A percentile compares a stretch with the other conserved stretches of the same genome.
These are phyloP conservation scores for Erannis defoliaria DNA, from an alignment of 2,888 invertebrate species.

Conservation along the genomic window DNA sequence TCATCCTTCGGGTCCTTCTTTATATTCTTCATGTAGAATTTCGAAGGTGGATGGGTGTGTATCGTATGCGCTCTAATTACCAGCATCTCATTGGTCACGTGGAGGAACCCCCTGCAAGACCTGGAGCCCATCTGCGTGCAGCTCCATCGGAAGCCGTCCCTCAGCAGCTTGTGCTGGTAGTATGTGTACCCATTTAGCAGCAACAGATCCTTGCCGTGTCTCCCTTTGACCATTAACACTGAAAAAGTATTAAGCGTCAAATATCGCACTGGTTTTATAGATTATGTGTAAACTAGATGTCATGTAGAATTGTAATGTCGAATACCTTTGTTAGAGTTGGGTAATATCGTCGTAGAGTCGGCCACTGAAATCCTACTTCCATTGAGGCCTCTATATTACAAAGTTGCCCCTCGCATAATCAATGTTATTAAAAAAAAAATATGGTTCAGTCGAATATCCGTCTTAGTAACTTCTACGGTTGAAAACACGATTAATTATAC, in stretches of 20 bases:
- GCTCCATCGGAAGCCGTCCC: conserved; percentile 81
- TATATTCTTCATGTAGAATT: conserved; percentile 66
- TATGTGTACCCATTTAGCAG: conserved; percentile 81
- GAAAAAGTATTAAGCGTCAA: conserved; percentile 36
- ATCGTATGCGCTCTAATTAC: conserved; percentile 75
- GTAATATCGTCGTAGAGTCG: neutral
- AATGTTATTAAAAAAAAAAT: no score
- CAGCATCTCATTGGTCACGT: conserved; percentile 74
- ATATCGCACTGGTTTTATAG: conserved; percentile 22
- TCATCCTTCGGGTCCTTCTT: conserved; percentile 48
- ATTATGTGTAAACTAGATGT: neutral
- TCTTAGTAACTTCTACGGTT: no score
- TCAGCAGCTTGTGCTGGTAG: conserved; percentile 77
- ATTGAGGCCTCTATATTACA: no score
- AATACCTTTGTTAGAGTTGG: neutral
- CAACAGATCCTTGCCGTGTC: conserved; percentile 75
- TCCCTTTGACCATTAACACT: conserved; percentile 77
- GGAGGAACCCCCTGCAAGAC: conserved; percentile 78
- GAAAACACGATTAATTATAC: no score
- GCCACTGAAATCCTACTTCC: neutral
- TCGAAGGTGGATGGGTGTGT: conserved; percentile 78
- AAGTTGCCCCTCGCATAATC: no score
- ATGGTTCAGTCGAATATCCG: no score
- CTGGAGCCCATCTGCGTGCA: conserved; percentile 83
- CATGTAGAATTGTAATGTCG: neutral